Conservation (phyloP, 2,113 vertebrate species). For the Passer montanus region DNA sequence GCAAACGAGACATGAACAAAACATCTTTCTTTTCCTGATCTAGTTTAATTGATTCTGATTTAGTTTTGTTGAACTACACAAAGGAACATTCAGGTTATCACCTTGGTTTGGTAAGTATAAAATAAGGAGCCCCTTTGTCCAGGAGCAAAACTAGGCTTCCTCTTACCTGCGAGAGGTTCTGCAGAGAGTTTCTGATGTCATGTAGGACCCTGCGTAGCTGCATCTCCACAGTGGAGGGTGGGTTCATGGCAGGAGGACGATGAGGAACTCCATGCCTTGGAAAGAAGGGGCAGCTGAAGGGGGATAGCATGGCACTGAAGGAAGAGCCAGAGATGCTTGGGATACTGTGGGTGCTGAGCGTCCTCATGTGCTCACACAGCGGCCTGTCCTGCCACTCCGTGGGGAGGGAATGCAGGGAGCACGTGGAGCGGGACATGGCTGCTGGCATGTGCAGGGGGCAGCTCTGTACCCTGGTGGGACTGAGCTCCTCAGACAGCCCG, state of each 20-base stretch:
- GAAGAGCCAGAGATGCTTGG: slow-evolving; percentile 77
- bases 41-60: no score
- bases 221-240: slow-evolving; percentile 88
- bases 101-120: background rate
- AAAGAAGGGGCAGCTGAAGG: slow-evolving; percentile 67
- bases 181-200: slow-evolving; percentile 89
- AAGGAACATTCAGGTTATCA: background rate
- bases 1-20: background rate
- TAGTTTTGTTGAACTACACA: background rate
- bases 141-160: background rate
- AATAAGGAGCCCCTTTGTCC: background rate
- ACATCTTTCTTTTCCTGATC: background rate
- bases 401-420: slow-evolving; percentile 83
- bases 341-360: slow-evolving; percentile 86
- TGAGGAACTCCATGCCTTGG: slow-evolving; percentile 63
- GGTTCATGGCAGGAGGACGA: slow-evolving; percentile 44
- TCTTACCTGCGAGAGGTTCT: slow-evolving; percentile 89
- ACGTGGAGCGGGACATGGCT: slow-evolving; percentile 75
- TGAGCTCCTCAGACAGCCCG: slow-evolving; percentile 29
- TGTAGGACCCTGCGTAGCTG: slow-evolving; percentile 92
- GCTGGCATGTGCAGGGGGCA: slow-evolving; percentile 57
- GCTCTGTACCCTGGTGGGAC: slow-evolving; percentile 46
- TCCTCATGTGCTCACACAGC: slow-evolving; percentile 67
- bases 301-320: slow-evolving; percentile 42
- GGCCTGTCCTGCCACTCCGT: slow-evolving; percentile 78